Evolutionary conservation across 1,140 invertebrate species (phyloP), one percentile per base, ranked within the genome.

Genomic region (Panagrolaimus sp.): DNA sequence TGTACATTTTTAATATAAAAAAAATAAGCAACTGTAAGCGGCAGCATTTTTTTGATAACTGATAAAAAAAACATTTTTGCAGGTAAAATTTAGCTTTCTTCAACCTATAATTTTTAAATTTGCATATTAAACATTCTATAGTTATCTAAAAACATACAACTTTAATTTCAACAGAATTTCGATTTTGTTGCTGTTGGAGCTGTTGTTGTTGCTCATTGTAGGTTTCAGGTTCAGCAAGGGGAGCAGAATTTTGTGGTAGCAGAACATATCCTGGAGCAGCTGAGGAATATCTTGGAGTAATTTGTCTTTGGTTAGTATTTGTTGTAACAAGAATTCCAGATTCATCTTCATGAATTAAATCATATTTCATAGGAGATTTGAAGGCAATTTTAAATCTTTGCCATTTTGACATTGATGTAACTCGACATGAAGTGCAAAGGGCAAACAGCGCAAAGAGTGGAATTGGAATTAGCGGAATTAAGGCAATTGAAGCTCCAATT

Each of bases 381-480:
- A 81, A 77, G 7, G 79, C 73, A 11, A n/a, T 42, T 42, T 68
- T 62, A n/a, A 64, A 20, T 65, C 38, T 65, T 64, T 65, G 61
- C 20, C 42, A 27, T 65, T 45, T 62, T 48, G 43, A 62, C 20
- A 62, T 23, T 43, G 62, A 42, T 16, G 51, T 45, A n/a, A 70
- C 66, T 46, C 70, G 72, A 46, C 79, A 82, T 20, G 66, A 73
- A n/a, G 68, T 57, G 20, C 69, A 69, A 46, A 83, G 67, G 11
- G 72, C 70, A 46, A 65, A 63, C 16, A 82, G 47, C 44, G 72
- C 68, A 27, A 75, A 82, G 5, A 82, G 43, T 8, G 79, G 77
- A 68, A 82, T 83, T 14, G 80, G 80, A 0, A 82, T 53, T 20
- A 82, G 61, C 9, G 80, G 80, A 11, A 81, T 63, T 23, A 78